These are phyloP conservation scores for Diorhabda carinulata DNA, from an alignment of 1,140 invertebrate genomes.

Conservation along the genomic window DNA sequence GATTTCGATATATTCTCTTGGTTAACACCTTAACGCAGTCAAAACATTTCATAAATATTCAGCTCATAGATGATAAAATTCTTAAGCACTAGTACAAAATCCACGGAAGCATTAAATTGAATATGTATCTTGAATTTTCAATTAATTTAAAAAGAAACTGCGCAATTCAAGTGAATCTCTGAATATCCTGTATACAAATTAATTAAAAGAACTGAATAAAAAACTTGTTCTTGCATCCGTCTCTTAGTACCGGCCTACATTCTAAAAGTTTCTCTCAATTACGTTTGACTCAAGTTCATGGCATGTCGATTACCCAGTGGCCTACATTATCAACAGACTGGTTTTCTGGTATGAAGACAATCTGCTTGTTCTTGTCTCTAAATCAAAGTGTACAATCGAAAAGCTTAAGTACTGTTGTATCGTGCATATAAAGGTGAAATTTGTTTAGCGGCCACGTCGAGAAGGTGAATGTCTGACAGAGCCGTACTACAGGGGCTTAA, in stretches of 20 bases:
- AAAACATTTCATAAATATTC: too few species aligned
- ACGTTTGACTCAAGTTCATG: conserved; percentile 35
- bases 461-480: conserved; percentile 15
- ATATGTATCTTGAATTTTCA: too few species aligned
- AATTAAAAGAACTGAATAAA: conserved; percentile 8
- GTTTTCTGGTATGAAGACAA: conserved; percentile 38
- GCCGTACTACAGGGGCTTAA: not conserved
- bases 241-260: conserved; percentile 37
- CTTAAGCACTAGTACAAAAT: too few species aligned
- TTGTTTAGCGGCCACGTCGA: not conserved
- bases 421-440: not conserved
- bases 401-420: not conserved
- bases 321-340: conserved; percentile 40
- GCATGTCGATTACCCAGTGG: conserved; percentile 43
- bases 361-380: conserved; percentile 19
- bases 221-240: conserved; percentile 31
- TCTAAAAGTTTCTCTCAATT: conserved; percentile 11
- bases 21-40: too few species aligned
- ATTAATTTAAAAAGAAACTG: not conserved
- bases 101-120: too few species aligned
- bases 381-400: not conserved
- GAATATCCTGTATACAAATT: not conserved
- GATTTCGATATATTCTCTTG: too few species aligned
- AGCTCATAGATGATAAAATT: too few species aligned
- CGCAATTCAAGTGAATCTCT: not conserved